Base-by-base conservation (phyloP, 2,797 vertebrate genomes). In the Borostomias antarcticus region DNA sequence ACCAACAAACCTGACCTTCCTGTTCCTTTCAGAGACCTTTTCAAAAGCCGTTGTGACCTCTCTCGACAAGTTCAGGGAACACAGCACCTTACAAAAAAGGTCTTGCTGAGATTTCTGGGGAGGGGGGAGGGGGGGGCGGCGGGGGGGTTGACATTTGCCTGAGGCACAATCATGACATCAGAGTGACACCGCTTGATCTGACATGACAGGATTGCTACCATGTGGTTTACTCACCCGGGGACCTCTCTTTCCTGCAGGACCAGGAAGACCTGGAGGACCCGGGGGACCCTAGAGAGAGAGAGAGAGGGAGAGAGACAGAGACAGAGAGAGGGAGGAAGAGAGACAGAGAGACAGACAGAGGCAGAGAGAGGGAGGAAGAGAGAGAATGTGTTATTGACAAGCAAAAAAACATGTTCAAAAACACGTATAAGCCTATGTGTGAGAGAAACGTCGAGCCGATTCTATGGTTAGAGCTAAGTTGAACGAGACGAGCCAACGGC, bases 211-310 rank as follows among this genome's bases (percentile, higher is more conserved):
- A 47, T 40, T 62, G 15, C n/a, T n/a, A n/a, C n/a, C n/a, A 29
- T 1, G 2, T 47, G 40, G 2, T 81, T 77, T 89, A 96, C 96
- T 97, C 75, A 98, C 97, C 93, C 95, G 90, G 43, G 94, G 90
- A 72, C 97, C 97, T 92, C 97, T 94, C 86, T 90, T 96, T 82
- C 97, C 97, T 76, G 93, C 70, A 47, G 93, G 94, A 81, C 97
- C 97, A 82, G 95, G 93, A 84, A 96, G 90, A 82, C 97, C 97
- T 78, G 92, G 89, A 64, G 92, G 93, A 90, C 97, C 97, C 77
- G 93, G 90, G 76, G 91, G 93, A 93, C 97, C 97, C 97, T 99
- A 59, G 28, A 69, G 59, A 69, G 58, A 43, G 23, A 47, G 52
- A 45, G 21, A 58, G 30, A 68, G 52, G 43, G 19, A 51, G 62